Conservation (phyloP, 2,113 vertebrate genomes). For the Meriones unguiculatus region DNA sequence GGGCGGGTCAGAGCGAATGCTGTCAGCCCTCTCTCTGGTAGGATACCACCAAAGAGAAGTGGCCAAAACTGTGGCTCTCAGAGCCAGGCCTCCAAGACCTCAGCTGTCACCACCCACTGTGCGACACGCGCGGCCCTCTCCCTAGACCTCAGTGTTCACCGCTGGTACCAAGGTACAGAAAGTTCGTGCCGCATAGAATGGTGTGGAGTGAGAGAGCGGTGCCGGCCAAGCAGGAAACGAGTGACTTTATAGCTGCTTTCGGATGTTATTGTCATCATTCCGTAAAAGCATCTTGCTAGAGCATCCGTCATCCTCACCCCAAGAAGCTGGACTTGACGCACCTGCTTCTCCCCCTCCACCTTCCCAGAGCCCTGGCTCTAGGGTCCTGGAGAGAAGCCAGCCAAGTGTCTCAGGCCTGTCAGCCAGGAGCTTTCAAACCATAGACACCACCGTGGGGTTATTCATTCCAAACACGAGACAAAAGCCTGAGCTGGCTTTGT, state of each 20-base stretch:
- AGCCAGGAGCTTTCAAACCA: not conserved
- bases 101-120: not conserved
- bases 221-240: not conserved
- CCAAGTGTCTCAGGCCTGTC: not conserved
- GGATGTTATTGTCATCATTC: not conserved
- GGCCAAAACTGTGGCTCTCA: not conserved
- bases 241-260: not conserved
- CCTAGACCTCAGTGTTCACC: not conserved
- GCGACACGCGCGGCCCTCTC: not conserved
- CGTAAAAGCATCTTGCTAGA: not conserved
- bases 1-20: not conserved
- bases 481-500: conserved; percentile 74
- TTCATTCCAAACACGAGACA: conserved; percentile 65
- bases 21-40: not conserved
- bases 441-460: not conserved
- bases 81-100: not conserved
- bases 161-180: not conserved
- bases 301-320: not conserved
- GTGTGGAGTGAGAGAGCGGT: not conserved
- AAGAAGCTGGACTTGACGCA: not conserved
- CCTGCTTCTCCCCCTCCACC: not conserved
- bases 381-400: not conserved
- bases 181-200: not conserved
- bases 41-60: not conserved
- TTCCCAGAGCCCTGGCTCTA: not conserved